Evolutionary conservation across 2,797 vertebrate species (phyloP), one percentile per base, ranked within the genome.

Genomic region (Eulemur mongoz): DNA sequence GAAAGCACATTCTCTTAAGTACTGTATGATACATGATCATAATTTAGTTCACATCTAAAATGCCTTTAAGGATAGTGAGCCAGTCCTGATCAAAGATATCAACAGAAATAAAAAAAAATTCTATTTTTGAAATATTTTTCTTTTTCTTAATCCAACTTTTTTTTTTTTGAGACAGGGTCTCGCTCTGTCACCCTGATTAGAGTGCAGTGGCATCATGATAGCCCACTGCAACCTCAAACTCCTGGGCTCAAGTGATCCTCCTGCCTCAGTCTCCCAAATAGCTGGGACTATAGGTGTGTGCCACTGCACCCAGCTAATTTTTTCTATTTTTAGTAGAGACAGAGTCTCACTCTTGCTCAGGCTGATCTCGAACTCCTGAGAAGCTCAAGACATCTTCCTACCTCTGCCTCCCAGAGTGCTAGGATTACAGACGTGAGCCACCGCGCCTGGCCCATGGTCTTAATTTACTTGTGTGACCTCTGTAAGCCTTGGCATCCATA

Each of bases 41-140:
- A 81, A 79, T 43, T 92, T 70, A 76, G 52, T 40, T 80, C 4
- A 32, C 32, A 75, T 85, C 52, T 69, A 92, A 76, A 84, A 48
- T 9, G 17, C 54, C 23, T 94, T 89, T 94, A 67, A 52, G 81
- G 69, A 75, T 63, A 86, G 17, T 25, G 43, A 87, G 43, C 14
- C 15, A 35, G 52, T 83, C 40, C 72, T 92, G 45, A 93, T 61
- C 67, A 88, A 94, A 90, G 5, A 89, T 11, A 81, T 5, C 25
- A 79, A 78, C 0, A 40, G 2, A 61, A 59, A 40, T 25, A 25
- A 35, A 65, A 67, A 80, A 35, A 52, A 7, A 57, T 38, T 25
- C 27, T 35, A 20, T 25, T 95, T 95, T 57, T 81, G 27, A 82
- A 96, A 80, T 52, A 67, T 73, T 91, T 96, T 85, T 70, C 57